These are phyloP conservation scores for Hemithea aestivaria DNA, from an alignment of 2,888 invertebrate species.

Conservation along the genomic window DNA sequence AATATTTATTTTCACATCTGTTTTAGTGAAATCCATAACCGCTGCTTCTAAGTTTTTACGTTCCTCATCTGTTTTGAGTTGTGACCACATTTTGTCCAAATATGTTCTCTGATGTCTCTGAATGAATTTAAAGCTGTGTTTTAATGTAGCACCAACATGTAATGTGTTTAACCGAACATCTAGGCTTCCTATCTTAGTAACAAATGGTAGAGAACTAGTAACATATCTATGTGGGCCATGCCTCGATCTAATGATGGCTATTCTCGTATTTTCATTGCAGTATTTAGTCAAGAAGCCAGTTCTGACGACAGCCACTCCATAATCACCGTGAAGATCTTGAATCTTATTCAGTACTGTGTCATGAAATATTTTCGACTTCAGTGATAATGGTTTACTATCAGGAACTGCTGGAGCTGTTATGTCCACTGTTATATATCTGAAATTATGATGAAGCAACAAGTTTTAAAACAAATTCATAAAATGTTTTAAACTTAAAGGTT, in stretches of 20 bases:
- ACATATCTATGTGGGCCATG: slow-evolving; percentile 88
- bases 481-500: too few species aligned
- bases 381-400: slow-evolving; percentile 63
- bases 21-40: slow-evolving; percentile 67
- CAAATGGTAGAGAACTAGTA: slow-evolving; percentile 82
- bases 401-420: slow-evolving; percentile 73
- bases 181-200: slow-evolving; percentile 82
- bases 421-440: slow-evolving; percentile 84
- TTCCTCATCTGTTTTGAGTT: slow-evolving; percentile 81
- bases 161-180: slow-evolving; percentile 81
- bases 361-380: slow-evolving; percentile 77
- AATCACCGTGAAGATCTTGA: slow-evolving; percentile 86
- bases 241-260: slow-evolving; percentile 84
- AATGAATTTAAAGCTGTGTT: slow-evolving; percentile 87
- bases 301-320: slow-evolving; percentile 84
- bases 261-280: slow-evolving; percentile 86
- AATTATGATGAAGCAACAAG: slow-evolving; percentile 28
- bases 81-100: slow-evolving; percentile 81
- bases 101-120: slow-evolving; percentile 83
- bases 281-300: slow-evolving; percentile 88
- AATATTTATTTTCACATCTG: slow-evolving; percentile 67
- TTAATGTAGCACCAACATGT: slow-evolving; percentile 88
- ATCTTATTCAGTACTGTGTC: slow-evolving; percentile 81
- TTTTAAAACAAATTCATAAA: too few species aligned
- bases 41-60: slow-evolving; percentile 75